Base-by-base conservation (phyloP, 2,113 vertebrate species). In the Rhegmatorhina hoffmannsi region DNA sequence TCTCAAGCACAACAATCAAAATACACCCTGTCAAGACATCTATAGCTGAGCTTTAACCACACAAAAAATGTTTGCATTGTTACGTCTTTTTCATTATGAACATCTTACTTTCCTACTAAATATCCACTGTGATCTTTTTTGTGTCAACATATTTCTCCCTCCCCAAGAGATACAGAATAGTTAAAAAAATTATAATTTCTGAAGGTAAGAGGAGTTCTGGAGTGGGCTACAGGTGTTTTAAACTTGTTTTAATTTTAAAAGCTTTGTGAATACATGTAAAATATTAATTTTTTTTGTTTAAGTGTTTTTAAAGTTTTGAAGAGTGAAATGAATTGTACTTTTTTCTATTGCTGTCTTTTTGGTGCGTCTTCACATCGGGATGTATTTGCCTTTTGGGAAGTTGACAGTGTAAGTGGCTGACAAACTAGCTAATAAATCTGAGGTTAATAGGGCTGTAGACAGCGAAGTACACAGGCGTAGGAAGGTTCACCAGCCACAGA, bases 341-440 rank as follows among this genome's bases (percentile, higher is more conserved):
- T 96, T 94, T 97, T 80, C 85, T 58, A 25, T 56, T 94, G 94
- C 85, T 92, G 81, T 91, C 89, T 96, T 96, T 96, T 84, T 94
- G 92, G 94, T 95, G 80, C 96, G 79, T 96, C 96, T 96, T 96
- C 97, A 92, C 93, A 83, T 19, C 84, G 86, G 96, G 89, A 92
- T 97, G 88, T 83, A 90, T 97, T 96, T 93, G 95, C 68, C 96
- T 97, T 97, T 95, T 94, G 96, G 97, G 97, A 98, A 96, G 89
- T 73, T 96, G 93, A 95, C 97, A 84, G 93, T 87, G 94, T 97
- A 97, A 97, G 96, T 96, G 92, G 95, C 94, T 97, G 97, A 97
- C 95, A 97, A 97, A 97, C 94, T 97, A 97, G 92, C 97, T 97
- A 98, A 98, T 98, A 98, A 97, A 98, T 98, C 97, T 94, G 66